A percentile compares a stretch with the other conserved stretches of the same genome.
Conservation (phyloP, 1,140 invertebrate genomes). For the Cheumatopsyche charites region DNA sequence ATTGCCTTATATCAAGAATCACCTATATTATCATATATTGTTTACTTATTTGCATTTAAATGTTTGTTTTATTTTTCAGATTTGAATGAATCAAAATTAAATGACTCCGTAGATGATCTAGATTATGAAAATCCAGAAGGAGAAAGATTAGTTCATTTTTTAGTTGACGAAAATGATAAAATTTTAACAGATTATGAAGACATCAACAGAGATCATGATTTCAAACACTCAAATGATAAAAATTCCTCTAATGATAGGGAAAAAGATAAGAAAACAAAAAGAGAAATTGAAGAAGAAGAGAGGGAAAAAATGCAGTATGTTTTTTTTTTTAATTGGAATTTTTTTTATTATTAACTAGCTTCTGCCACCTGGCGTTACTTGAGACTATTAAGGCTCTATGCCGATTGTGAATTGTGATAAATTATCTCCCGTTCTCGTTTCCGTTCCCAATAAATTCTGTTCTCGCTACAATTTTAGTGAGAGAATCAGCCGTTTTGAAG, state of each 20-base stretch:
- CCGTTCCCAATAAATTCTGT: no score
- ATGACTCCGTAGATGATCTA: constrained; percentile 31
- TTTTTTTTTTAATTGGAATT: no score
- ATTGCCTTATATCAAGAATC: no score
- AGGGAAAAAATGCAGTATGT: constrained; percentile 90
- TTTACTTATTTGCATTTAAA: neutral
- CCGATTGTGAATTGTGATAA: no score
- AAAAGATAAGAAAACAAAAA: constrained; percentile 75
- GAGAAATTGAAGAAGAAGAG: constrained; percentile 88
- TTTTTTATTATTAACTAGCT: no score
- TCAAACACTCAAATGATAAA: constrained; percentile 51
- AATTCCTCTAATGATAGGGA: constrained; percentile 62
- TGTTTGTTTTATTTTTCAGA: constrained; percentile 24
- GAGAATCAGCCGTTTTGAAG: no score
- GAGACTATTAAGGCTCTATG: no score
- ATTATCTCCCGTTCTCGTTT: no score
- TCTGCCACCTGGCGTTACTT: no score
- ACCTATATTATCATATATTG: constrained; percentile 2
- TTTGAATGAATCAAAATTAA: constrained; percentile 36
- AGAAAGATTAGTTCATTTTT: constrained; percentile 49
- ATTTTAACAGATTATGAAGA: constrained; percentile 50
- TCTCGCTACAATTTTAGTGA: no score
- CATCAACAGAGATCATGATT: constrained; percentile 47
- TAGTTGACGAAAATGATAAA: constrained; percentile 52
- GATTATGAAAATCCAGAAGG: constrained; percentile 44